Conservation (phyloP, 2,797 vertebrate genomes). For the Synaphobranchus kaupii region DNA sequence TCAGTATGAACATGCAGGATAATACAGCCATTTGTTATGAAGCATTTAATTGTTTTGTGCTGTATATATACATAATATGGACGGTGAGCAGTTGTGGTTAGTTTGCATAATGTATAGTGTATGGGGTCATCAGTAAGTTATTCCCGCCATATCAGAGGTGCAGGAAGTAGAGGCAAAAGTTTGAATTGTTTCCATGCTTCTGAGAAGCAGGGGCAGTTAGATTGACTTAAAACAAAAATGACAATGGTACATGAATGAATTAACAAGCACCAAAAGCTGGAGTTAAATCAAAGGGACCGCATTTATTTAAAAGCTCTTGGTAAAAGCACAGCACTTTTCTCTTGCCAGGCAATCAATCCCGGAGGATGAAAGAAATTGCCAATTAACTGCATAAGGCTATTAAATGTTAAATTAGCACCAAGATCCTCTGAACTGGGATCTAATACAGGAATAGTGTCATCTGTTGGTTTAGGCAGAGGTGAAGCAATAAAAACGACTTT, state of each 20-base stretch:
- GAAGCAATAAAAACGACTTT: neutral
- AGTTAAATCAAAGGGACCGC: neutral
- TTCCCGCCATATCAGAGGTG: neutral
- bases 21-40: neutral
- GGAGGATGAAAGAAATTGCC: neutral
- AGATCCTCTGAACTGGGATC: neutral
- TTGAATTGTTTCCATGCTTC: neutral
- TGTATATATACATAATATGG: too few species aligned
- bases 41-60: neutral
- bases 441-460: neutral
- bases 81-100: too few species aligned
- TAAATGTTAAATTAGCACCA: neutral
- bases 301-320: neutral
- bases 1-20: neutral
- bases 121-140: neutral
- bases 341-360: neutral
- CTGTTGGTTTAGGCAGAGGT: neutral
- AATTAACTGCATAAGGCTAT: neutral
- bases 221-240: neutral
- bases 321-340: neutral
- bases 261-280: neutral
- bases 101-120: too few species aligned
- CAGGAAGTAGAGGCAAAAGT: neutral
- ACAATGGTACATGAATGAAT: neutral
- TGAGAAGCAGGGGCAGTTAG: neutral